A percentile compares a stretch with the other conserved stretches of the same genome.
Evolutionary conservation across 1,140 invertebrate species (phyloP).

Genomic region (Drosophila littoralis): DNA sequence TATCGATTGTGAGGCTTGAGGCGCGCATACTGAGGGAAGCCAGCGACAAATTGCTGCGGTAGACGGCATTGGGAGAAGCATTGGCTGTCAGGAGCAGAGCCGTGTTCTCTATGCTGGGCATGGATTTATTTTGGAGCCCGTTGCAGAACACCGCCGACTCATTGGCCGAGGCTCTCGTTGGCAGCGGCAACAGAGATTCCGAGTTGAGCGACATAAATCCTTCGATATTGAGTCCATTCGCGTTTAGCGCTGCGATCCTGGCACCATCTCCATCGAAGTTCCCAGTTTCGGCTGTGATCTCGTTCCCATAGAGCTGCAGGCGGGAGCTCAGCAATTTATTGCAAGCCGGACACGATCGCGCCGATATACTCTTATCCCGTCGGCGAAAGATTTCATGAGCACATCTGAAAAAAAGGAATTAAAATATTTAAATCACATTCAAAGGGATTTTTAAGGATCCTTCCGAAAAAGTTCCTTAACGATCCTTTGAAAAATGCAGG

Average conservation of each 20-base stretch:
- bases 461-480: too few relatives aligned
- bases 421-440: background rate
- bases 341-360: conserved; percentile 87
- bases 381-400: conserved; percentile 89
- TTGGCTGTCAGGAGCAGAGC: conserved; percentile 44
- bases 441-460: too few relatives aligned
- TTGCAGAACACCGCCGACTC: conserved; percentile 45
- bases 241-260: conserved; percentile 37
- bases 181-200: conserved; percentile 41
- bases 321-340: conserved; percentile 87
- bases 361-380: conserved; percentile 87
- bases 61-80: conserved; percentile 57
- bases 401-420: conserved; percentile 85
- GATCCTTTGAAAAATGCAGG: too few relatives aligned
- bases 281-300: conserved; percentile 21
- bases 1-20: conserved; percentile 79
- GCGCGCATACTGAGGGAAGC: conserved; percentile 78
- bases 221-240: conserved; percentile 43
- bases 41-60: conserved; percentile 77
- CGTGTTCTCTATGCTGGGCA: conserved; percentile 51
- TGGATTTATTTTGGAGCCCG: conserved; percentile 36
- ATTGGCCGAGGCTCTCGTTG: background rate
- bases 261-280: conserved; percentile 50
- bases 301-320: conserved; percentile 78
- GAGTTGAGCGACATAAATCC: conserved; percentile 40